A percentile compares a stretch with the other conserved stretches of the same genome.
These are phyloP conservation scores for Hormaphis cornu DNA, from an alignment of 1,140 invertebrate genomes.

Conservation along the genomic window DNA sequence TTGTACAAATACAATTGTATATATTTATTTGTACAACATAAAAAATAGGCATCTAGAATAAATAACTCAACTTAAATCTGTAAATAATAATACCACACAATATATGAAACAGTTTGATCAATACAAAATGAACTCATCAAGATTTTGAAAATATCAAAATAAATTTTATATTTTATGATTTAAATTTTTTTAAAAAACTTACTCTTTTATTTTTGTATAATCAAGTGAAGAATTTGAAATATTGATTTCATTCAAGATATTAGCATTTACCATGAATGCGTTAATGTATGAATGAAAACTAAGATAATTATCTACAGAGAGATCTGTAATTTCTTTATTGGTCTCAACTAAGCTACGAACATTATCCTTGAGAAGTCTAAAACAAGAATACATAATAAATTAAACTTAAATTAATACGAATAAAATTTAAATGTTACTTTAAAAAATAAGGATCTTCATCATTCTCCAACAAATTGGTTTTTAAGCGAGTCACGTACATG, in stretches of 20 bases:
- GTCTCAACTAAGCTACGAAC: background rate
- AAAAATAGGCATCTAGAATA: too few relatives aligned
- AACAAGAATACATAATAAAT: background rate
- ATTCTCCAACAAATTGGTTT: background rate
- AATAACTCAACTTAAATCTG: too few relatives aligned
- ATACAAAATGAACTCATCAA: too few relatives aligned
- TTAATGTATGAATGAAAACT: background rate
- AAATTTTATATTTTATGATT: too few relatives aligned
- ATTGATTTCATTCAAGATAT: background rate
- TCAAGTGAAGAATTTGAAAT: background rate
- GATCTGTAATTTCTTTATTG: background rate
- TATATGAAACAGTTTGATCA: too few relatives aligned
- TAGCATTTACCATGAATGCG: background rate
- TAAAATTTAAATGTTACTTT: slow-evolving; percentile 1
- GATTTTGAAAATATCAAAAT: too few relatives aligned
- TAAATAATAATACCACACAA: too few relatives aligned
- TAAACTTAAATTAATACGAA: background rate
- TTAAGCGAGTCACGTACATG: slow-evolving; percentile 14
- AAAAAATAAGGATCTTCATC: slow-evolving; percentile 5
- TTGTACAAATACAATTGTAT: too few relatives aligned
- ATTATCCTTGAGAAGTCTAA: slow-evolving; percentile 7
- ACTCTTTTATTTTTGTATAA: background rate
- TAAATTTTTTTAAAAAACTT: background rate
- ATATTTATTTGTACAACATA: too few relatives aligned
- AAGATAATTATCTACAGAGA: background rate